Base-by-base conservation (phyloP, 2,113 vertebrate genomes). In the Pampusana beccarii region DNA sequence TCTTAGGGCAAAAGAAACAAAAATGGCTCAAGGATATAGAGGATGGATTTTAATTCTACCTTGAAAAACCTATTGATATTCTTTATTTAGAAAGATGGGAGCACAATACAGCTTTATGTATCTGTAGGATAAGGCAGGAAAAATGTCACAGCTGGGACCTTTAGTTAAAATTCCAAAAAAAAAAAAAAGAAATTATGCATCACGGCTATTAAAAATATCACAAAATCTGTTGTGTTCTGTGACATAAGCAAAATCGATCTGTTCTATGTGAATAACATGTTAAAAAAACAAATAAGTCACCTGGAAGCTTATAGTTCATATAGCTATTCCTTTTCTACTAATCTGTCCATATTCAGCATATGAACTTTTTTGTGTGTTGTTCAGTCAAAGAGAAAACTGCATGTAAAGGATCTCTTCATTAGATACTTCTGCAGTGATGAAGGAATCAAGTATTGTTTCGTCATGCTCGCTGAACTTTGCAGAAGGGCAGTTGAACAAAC, bases 191-290 rank as follows among this genome's bases (percentile, higher is more conserved):
- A 95, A 51, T 72, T 5, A 44, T 26, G 11, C 38, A 85, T 91
- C 77, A 70, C 75, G 64, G 13, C 10, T 80, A 54, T 69, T 60
- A 81, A 80, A 44, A 67, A 40, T 62, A 75, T 51, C 16, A 71
- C 64, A 44, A 80, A 80, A 93, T 38, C 19, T 85, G 36, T 71
- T 84, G 20, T 69, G 18, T 89, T 92, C 84, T 87, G 33, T 82
- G 78, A 88, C 8, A 33, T 91, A 92, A 44, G 48, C 36, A 95
- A 97, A 97, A 95, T 40, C 48, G 73, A 91, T 94, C 31, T 95
- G 10, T 86, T 95, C 78, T 80, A 24, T 82, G 23, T 46, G 23
- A 80, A 46, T 66, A 80, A 73, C 15, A 16, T 11, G 29, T 67
- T 81, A 18, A 78, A 85, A 85, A 77, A 17, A 2, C 1, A 50